Conservation (phyloP, 2,888 invertebrate species). For the Hypomecis punctinalis region DNA sequence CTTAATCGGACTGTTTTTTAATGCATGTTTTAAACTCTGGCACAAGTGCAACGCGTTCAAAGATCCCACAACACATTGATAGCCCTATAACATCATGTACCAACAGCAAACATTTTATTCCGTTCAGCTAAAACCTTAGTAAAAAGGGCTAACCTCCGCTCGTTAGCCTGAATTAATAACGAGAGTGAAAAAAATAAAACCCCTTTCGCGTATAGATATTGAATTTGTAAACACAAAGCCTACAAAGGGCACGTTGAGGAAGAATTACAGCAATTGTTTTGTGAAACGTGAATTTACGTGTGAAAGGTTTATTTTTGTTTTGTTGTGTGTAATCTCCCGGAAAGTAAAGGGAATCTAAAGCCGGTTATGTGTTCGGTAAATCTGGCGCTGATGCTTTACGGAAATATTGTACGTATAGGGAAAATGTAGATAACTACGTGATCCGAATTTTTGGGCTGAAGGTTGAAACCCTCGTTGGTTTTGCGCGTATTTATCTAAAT, state of each 20-base stretch:
- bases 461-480: constrained; percentile 7
- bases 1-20: too few relatives aligned
- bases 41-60: too few relatives aligned
- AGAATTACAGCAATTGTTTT: constrained; percentile 44
- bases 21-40: too few relatives aligned
- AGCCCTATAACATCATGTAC: background rate
- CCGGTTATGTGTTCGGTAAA: constrained; percentile 39
- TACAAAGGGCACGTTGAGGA: constrained; percentile 38
- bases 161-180: constrained; percentile 69
- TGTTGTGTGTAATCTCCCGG: constrained; percentile 42
- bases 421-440: constrained; percentile 16
- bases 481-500: constrained; percentile 10
- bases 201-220: constrained; percentile 38
- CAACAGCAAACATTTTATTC: constrained; percentile 28
- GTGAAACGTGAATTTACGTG: constrained; percentile 37
- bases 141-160: constrained; percentile 53
- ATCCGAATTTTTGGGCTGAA: constrained; percentile 3
- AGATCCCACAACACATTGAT: too few relatives aligned
- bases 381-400: constrained; percentile 16
- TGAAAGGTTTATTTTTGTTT: constrained; percentile 40
- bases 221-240: constrained; percentile 46
- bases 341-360: constrained; percentile 41
- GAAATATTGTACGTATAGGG: constrained; percentile 27
- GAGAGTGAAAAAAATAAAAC: constrained; percentile 38
- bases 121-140: constrained; percentile 38